Conservation (phyloP, 2,113 vertebrate genomes). For the Pelvicachromis taeniatus region DNA sequence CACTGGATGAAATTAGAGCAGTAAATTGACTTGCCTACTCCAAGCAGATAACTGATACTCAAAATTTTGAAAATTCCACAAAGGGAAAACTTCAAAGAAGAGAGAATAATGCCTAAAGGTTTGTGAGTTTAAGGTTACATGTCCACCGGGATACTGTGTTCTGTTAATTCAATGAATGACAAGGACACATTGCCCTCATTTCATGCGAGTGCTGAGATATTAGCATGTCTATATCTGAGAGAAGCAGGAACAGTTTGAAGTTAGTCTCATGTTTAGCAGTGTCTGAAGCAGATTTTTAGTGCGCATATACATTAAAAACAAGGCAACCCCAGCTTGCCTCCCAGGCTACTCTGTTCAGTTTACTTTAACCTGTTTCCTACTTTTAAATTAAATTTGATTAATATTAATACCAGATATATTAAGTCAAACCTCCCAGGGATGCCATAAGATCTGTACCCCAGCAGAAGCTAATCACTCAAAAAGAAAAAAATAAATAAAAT, state of each 20-base stretch:
- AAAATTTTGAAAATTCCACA: not conserved
- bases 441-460: not conserved
- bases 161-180: conserved; percentile 7
- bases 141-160: conserved; percentile 8
- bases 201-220: not conserved
- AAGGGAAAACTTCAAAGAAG: not conserved
- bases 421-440: conserved; percentile 3
- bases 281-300: not conserved
- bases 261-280: not conserved
- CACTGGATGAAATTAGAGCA: not conserved
- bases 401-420: not conserved
- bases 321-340: not conserved
- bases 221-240: not conserved
- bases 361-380: not conserved
- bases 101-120: conserved; percentile 10
- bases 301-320: not conserved
- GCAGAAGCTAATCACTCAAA: conserved; percentile 11
- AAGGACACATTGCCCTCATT: conserved; percentile 32
- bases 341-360: not conserved
- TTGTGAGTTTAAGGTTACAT: conserved; percentile 13
- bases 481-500: not conserved
- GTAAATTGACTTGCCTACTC: not conserved
- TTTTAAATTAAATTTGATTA: conserved; percentile 5
- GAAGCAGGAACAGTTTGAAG: not conserved
- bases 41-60: not conserved